phyloP scores from a whole-genome alignment of 2,113 vertebrate species.

The Aphelocoma coerulescens region DNA sequence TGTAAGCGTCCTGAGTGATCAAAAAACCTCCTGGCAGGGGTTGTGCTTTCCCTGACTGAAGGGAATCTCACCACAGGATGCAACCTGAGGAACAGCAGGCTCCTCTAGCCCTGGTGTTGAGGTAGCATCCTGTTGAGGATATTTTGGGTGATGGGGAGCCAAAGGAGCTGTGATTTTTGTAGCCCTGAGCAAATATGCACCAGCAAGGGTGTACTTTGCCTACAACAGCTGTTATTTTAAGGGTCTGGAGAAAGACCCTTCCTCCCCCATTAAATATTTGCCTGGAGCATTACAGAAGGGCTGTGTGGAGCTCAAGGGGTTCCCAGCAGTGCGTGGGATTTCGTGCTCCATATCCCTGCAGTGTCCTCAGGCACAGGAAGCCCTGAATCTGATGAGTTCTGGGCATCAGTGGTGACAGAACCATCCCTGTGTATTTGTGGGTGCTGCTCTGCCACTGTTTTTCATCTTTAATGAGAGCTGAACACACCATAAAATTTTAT shows the following conservation, averaged over 20 bases:
- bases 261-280: neutral
- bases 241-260: rapidly evolving
- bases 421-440: neutral
- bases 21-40: neutral
- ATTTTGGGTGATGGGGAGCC: neutral
- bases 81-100: neutral
- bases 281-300: rapidly evolving
- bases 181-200: neutral
- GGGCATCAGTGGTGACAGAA: rapidly evolving
- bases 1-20: neutral
- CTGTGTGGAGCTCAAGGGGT: neutral
- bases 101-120: neutral
- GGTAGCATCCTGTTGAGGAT: neutral
- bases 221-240: neutral
- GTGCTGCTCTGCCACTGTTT: neutral
- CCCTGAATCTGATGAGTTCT: neutral
- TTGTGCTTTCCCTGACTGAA: neutral
- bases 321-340: neutral
- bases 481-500: slow-evolving; percentile 55
- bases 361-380: neutral
- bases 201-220: neutral
- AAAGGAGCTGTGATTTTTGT: neutral
- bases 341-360: rapidly evolving
- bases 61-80: neutral
- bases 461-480: slow-evolving; percentile 48